phyloP scores from a whole-genome alignment of 2,888 invertebrate genomes.

The Caenorhabditis plicata region DNA sequence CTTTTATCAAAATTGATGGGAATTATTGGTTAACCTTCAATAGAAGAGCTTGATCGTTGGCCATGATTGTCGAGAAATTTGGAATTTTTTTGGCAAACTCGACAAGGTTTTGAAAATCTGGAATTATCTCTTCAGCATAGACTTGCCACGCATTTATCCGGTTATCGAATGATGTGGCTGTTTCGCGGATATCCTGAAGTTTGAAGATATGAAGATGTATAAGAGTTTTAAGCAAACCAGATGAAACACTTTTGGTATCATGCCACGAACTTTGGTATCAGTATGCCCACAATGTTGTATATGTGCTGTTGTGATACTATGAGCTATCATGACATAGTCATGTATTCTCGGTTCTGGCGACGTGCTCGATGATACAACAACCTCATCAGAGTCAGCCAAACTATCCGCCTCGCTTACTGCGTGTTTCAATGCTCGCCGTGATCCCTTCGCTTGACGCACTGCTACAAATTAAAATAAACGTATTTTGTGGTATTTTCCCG shows the following conservation, averaged over 20 bases:
- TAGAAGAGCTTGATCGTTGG: slow-evolving; percentile 20
- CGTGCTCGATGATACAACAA: slow-evolving; percentile 4
- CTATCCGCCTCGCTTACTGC: background rate
- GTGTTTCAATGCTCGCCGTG: background rate
- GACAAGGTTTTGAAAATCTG: slow-evolving; percentile 14
- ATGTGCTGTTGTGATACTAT: background rate
- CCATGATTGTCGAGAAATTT: slow-evolving; percentile 1
- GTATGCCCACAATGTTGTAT: background rate
- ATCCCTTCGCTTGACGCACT: slow-evolving; percentile 13
- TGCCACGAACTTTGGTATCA: background rate
- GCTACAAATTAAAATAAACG: slow-evolving; percentile 3
- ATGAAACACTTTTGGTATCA: slow-evolving; percentile 6
- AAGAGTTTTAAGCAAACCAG: background rate
- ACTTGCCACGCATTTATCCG: slow-evolving; percentile 26
- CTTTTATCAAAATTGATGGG: background rate
- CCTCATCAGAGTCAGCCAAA: background rate
- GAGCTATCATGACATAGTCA: background rate
- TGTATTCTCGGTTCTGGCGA: background rate
- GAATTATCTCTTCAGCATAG: slow-evolving; percentile 4
- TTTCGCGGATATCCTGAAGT: slow-evolving; percentile 2
- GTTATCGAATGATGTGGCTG: background rate
- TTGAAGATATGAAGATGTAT: background rate
- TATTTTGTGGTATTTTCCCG: background rate
- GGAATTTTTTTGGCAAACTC: slow-evolving; percentile 26
- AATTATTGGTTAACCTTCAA: slow-evolving; percentile 12